A percentile compares a stretch with the other conserved stretches of the same genome.
Evolutionary conservation across 2,113 vertebrate species (phyloP).

Genomic region (Cichladusa arquata): DNA sequence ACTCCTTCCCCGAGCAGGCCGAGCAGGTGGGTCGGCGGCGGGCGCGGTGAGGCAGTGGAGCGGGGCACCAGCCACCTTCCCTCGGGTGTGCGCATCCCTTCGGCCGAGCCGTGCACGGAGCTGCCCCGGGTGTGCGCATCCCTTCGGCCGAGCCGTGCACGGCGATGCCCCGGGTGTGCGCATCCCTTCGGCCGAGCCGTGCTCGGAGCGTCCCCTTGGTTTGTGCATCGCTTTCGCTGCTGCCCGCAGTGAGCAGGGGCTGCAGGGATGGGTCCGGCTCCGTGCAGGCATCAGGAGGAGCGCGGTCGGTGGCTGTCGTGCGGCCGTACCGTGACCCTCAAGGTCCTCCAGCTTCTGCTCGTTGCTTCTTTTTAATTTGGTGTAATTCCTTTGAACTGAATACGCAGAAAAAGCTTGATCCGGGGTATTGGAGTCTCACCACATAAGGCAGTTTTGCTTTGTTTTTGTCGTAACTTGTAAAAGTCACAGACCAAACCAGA

Average conservation of each 20-base stretch:
- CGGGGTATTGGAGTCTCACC: neutral
- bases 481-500: fast-evolving
- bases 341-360: neutral
- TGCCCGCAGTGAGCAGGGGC: neutral
- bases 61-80: neutral
- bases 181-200: neutral
- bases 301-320: too few species aligned
- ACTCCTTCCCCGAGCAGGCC: constrained; percentile 87
- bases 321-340: fast-evolving
- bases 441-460: fast-evolving
- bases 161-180: too few species aligned
- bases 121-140: neutral
- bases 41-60: neutral
- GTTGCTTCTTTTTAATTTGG: neutral
- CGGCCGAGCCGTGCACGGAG: fast-evolving
- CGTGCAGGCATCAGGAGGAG: neutral
- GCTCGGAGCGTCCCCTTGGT: too few species aligned
- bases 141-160: neutral
- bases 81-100: neutral
- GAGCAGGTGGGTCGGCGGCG: constrained; percentile 80
- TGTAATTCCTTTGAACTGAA: neutral
- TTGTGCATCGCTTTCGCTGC: neutral
- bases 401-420: neutral
- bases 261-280: neutral
- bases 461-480: neutral